These are phyloP conservation scores for Piprites chloris DNA, from an alignment of 2,113 vertebrate genomes.

Conservation along the genomic window DNA sequence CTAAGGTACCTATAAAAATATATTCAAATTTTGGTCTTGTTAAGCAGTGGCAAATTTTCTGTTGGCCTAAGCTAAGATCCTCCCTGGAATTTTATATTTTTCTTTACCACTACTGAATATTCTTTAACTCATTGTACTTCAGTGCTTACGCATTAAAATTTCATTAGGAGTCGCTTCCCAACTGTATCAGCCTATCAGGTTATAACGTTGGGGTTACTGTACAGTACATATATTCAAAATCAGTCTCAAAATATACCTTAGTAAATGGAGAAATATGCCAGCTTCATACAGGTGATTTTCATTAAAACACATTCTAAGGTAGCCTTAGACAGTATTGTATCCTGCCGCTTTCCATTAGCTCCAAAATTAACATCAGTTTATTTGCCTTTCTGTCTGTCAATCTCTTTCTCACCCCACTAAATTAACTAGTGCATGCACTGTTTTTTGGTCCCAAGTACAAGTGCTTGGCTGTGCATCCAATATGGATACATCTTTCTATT, in stretches of 20 bases:
- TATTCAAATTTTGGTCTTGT: not conserved
- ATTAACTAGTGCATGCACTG: not conserved
- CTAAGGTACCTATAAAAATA: not conserved
- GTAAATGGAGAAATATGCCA: not conserved
- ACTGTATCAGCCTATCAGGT: rapidly evolving
- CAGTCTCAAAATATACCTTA: not conserved
- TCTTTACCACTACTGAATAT: not conserved
- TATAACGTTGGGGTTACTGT: not conserved
- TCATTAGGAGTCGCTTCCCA: not conserved
- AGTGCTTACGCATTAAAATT: not conserved
- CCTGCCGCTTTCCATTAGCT: not conserved
- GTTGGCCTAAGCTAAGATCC: not conserved
- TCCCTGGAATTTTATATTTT: not conserved
- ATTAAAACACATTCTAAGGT: not conserved
- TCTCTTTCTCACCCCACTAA: not conserved
- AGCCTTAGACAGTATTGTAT: not conserved
- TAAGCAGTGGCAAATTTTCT: not conserved
- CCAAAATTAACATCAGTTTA: not conserved
- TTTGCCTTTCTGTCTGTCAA: not conserved
- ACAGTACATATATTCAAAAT: not conserved
- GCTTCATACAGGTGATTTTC: not conserved
- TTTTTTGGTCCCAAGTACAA: not conserved
- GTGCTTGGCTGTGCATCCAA: not conserved
- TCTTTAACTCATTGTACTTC: not conserved
- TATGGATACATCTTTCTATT: not conserved